Evolutionary conservation across 2,797 vertebrate genomes (phyloP).

Genomic region (Danio jaintianensis): DNA sequence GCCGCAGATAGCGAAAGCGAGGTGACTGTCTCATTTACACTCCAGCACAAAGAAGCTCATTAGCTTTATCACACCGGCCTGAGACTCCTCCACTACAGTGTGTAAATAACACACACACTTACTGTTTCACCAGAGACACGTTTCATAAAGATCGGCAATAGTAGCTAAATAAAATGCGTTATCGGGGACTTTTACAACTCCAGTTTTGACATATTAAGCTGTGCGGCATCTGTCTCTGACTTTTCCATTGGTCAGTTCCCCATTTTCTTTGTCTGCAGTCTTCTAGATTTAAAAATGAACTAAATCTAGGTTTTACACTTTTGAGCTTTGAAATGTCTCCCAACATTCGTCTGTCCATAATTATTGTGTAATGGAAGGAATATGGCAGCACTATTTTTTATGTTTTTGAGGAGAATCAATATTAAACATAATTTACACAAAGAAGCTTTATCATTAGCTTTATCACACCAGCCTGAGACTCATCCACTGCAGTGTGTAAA

Average conservation of each 20-base stretch:
- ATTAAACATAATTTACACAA: too few species aligned
- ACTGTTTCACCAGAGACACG: not conserved
- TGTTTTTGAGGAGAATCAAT: too few species aligned
- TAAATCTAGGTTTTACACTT: too few species aligned
- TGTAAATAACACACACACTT: constrained; percentile 81
- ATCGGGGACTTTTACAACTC: constrained; percentile 72
- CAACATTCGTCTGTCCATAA: too few species aligned
- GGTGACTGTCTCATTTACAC: constrained; percentile 94
- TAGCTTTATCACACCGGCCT: constrained; percentile 93
- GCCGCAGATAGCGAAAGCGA: constrained; percentile 71
- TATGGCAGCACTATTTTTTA: too few species aligned
- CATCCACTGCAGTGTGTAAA: constrained; percentile 87
- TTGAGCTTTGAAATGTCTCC: too few species aligned
- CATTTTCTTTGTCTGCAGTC: too few species aligned
- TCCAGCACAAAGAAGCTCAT: constrained; percentile 98
- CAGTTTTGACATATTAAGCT: constrained; percentile 95
- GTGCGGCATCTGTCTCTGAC: too few species aligned
- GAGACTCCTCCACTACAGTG: constrained; percentile 87
- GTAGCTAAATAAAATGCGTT: constrained; percentile 44
- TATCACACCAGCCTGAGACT: constrained; percentile 90
- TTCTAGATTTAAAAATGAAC: too few species aligned
- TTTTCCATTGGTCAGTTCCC: too few species aligned
- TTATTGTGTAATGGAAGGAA: too few species aligned
- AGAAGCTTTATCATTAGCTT: constrained; percentile 99
- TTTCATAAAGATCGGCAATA: constrained; percentile 18